phyloP scores from a whole-genome alignment of 2,797 vertebrate species.

The Dipus sagitta region DNA sequence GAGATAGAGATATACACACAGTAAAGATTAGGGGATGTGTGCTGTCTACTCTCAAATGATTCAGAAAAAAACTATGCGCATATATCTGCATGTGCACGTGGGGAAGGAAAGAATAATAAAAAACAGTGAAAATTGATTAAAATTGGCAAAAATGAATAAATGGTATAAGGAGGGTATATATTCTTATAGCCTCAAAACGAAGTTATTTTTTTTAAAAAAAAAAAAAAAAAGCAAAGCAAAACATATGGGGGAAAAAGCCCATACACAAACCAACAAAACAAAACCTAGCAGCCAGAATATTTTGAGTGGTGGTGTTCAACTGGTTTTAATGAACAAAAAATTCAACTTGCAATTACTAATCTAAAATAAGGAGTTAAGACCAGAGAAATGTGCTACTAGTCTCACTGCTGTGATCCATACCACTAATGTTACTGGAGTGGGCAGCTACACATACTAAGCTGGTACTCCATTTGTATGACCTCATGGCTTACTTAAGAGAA shows the following conservation, averaged over 20 bases:
- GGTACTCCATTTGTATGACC: neutral
- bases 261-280: neutral
- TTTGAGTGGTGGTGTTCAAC: neutral
- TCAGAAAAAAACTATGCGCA: neutral
- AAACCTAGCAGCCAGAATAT: neutral
- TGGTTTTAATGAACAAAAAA: neutral
- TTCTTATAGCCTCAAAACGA: neutral
- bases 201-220: neutral
- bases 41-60: neutral
- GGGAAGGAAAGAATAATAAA: neutral
- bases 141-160: neutral
- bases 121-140: neutral
- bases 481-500: neutral
- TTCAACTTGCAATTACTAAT: neutral
- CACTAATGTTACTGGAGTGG: neutral
- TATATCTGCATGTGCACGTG: neutral
- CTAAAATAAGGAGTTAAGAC: neutral
- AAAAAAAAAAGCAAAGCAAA: neutral
- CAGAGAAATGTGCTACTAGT: neutral
- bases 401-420: neutral
- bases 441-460: neutral
- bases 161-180: neutral
- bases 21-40: neutral
- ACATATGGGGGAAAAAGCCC: too few relatives aligned
- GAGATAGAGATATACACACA: neutral